Percentiles rank a stretch among this genome's conserved stretches.
Evolutionary conservation across 2,797 vertebrate genomes (phyloP).

Genomic region (Poecilia picta): DNA sequence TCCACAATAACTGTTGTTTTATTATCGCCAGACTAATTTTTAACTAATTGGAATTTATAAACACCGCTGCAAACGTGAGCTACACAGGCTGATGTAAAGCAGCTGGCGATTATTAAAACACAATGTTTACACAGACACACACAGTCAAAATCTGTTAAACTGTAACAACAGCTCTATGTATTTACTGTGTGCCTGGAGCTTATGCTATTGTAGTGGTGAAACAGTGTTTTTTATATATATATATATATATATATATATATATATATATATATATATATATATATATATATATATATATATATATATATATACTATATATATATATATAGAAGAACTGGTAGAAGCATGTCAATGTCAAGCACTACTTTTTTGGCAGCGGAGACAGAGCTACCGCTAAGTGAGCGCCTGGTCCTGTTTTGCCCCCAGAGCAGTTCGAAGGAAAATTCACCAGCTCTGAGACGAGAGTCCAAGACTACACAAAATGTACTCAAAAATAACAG

Average conservation of each 20-base stretch:
- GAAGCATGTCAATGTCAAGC: background rate
- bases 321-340: too few species aligned
- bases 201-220: background rate
- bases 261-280: too few species aligned
- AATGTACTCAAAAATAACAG: slow-evolving; percentile 6
- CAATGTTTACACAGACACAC: background rate
- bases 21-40: background rate
- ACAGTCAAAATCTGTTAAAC: background rate
- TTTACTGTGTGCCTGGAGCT: background rate
- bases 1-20: background rate
- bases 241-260: too few species aligned
- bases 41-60: background rate
- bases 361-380: background rate
- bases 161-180: background rate
- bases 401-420: background rate
- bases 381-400: background rate
- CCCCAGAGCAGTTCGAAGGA: background rate
- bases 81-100: background rate
- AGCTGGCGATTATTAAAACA: background rate
- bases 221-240: background rate
- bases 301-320: too few species aligned
- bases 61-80: background rate
- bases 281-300: too few species aligned
- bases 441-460: background rate
- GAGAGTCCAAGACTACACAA: background rate